Evolutionary conservation across 2,797 vertebrate genomes (phyloP).

Genomic region (Rhabdophis nuchalis): DNA sequence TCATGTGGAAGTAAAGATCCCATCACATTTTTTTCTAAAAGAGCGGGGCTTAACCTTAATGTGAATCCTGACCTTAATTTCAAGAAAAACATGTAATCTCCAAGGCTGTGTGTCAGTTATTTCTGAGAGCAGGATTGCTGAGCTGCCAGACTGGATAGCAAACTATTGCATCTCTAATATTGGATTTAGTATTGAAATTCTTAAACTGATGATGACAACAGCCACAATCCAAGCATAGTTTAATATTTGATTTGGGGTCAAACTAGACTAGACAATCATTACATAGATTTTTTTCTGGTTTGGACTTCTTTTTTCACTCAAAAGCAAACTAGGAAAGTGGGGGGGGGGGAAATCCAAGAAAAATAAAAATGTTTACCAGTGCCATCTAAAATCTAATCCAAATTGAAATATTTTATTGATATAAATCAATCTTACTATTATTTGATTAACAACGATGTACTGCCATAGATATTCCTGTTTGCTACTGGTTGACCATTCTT

Average conservation of each 20-base stretch:
- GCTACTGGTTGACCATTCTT: not conserved
- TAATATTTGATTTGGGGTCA: not conserved
- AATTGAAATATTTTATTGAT: not conserved
- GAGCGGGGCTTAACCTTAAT: constrained; percentile 18
- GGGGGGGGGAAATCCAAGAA: not conserved
- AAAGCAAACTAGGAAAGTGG: not conserved
- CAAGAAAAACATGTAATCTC: constrained; percentile 29
- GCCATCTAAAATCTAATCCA: not conserved
- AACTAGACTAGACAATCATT: not conserved
- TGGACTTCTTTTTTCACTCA: not conserved
- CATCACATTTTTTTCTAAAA: not conserved
- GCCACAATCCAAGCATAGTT: not conserved
- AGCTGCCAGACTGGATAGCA: constrained; percentile 15
- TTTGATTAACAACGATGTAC: not conserved
- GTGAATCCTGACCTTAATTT: constrained; percentile 46
- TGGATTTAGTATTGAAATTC: not conserved
- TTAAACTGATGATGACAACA: not conserved
- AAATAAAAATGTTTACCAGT: not conserved
- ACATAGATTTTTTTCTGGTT: not conserved
- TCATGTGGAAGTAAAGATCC: constrained; percentile 40
- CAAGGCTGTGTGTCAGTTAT: constrained; percentile 9
- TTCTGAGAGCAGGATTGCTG: constrained; percentile 16
- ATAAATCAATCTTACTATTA: not conserved
- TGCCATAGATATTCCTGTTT: not conserved
- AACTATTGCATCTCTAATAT: not conserved